Evolutionary conservation across 2,113 vertebrate species (phyloP), one percentile per base, ranked within the genome.

Genomic region (Megalops atlanticus): DNA sequence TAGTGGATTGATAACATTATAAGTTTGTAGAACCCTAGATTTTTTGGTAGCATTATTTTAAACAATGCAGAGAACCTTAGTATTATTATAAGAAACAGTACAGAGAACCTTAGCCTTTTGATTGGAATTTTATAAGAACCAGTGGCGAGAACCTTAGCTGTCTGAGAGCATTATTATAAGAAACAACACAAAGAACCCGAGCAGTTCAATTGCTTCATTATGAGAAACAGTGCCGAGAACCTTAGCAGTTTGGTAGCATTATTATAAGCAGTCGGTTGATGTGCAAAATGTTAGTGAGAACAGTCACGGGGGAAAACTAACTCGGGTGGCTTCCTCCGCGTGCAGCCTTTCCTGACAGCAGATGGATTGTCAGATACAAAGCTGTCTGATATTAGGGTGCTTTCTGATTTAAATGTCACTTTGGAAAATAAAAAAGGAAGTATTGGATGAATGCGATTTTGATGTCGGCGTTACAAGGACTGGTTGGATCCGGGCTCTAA

Each of bases 371-470:
- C 79, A 45, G 81, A 85, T 80, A 78, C 74, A 82, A 77, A 84
- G 81, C 77, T 78, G 74, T 27, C 73, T 73, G 52, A 76, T 74
- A 79, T 81, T 80, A 31, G 77, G 68, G 71, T 52, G 68, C 78
- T 74, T 82, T 74, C 38, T 80, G 82, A 84, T 89, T 83, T 89
- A 85, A 88, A 86, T 85, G 79, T 86, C 74, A 86, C 83, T 84
- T 86, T 83, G 85, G 40, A 82, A 85, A 84, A 84, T 64, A 87
- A 82, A 86, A 82, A 78, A 11, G 21, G 35, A 45, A 47, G 49
- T 83, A 80, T 81, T 81, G 76, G 77, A 83, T 54, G 77, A 74
- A 77, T 84, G 80, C 81, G 70, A 74, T 82, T 87, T 74, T 81
- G 77, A 87, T 83, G 79, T 78, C 81, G 64, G 83, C 78, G 75